Conservation (phyloP, 2,797 vertebrate species). For the Alectoris magna region DNA sequence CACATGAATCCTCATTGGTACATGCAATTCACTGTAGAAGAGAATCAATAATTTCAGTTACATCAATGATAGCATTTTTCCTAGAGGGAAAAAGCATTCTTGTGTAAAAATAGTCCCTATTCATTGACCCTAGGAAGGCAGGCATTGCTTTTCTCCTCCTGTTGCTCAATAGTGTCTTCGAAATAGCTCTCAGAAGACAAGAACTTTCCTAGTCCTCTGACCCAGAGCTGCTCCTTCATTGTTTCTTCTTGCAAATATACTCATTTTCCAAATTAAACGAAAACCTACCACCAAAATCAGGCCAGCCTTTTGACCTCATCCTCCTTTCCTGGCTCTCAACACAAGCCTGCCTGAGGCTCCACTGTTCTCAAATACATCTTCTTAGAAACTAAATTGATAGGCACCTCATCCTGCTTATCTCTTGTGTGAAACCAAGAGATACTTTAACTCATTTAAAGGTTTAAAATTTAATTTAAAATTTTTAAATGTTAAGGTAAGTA, state of each 20-base stretch:
- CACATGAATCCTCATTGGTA: neutral
- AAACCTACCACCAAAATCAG: neutral
- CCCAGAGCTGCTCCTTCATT: neutral
- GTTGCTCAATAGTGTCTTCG: neutral
- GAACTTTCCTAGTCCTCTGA: neutral
- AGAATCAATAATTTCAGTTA: neutral
- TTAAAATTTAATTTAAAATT: neutral
- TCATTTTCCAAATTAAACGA: neutral
- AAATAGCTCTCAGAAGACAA: neutral
- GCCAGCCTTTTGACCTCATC: neutral
- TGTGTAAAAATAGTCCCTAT: neutral
- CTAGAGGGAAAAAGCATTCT: neutral
- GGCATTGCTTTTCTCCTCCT: neutral
- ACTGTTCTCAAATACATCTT: neutral
- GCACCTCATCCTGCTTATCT: neutral
- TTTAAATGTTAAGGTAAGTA: neutral
- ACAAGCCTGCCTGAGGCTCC: neutral
- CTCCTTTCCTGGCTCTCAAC: neutral
- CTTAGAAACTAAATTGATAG: neutral
- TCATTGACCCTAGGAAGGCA: neutral
- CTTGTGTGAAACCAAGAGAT: neutral
- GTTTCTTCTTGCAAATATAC: neutral
- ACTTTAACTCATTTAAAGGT: neutral
- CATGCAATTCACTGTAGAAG: neutral
- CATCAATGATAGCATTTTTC: neutral